These are phyloP conservation scores for Thalassoma bifasciatum DNA, from an alignment of 2,113 vertebrate species.

Conservation along the genomic window DNA sequence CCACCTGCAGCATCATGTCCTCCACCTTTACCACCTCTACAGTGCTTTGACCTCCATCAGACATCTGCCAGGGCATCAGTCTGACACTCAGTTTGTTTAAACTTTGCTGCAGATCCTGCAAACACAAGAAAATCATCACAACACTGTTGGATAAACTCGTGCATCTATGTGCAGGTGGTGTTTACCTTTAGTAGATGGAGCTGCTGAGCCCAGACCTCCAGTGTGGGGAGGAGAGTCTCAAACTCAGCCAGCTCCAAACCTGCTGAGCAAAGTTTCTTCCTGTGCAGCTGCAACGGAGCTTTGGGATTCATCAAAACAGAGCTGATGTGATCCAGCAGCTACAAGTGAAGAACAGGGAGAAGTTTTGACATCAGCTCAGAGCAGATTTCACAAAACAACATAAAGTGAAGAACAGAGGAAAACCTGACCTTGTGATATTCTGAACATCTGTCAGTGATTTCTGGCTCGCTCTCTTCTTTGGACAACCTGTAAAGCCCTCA, in stretches of 20 bases:
- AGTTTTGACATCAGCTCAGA: neutral
- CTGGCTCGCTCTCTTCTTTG: constrained; percentile 26
- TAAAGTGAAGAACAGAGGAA: neutral
- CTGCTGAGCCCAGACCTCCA: constrained; percentile 90
- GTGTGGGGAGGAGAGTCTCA: constrained; percentile 82
- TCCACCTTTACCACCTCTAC: constrained; percentile 81
- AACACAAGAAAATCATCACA: neutral
- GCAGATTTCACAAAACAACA: neutral
- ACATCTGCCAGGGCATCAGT: constrained; percentile 83
- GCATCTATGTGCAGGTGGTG: neutral
- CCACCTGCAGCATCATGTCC: constrained; percentile 86
- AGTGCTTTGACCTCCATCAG: constrained; percentile 36
- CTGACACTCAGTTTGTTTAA: constrained; percentile 80
- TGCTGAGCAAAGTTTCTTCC: constrained; percentile 62
- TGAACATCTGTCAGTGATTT: constrained; percentile 13
- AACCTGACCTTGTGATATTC: constrained; percentile 40
- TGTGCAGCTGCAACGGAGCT: constrained; percentile 79
- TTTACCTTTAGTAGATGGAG: constrained; percentile 86
- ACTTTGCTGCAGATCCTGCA: constrained; percentile 82
- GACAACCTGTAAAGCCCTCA: constrained; percentile 15
- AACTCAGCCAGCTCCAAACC: constrained; percentile 71
- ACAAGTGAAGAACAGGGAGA: constrained; percentile 17
- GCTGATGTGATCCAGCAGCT: constrained; percentile 85
- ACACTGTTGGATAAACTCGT: no score
- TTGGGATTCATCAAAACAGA: constrained; percentile 80